Evolutionary conservation across 1,140 invertebrate species (phyloP), one percentile per base, ranked within the genome.

Genomic region (Heliconius himera): DNA sequence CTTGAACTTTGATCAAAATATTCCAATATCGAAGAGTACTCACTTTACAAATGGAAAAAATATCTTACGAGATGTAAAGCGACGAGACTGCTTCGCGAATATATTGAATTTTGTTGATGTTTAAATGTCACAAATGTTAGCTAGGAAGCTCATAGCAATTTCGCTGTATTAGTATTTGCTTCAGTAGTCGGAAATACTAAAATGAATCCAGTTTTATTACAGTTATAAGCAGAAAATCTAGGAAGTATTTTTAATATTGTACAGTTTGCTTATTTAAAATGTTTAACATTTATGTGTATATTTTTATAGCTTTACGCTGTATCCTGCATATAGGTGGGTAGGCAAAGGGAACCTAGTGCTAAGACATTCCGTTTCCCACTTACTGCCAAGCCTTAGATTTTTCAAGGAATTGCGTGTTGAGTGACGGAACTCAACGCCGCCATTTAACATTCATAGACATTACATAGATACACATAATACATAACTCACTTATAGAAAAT

Each of bases 11-110:
- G 38, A 79, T 73, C 74, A 70, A 79, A 46, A 79, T 79, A 74
- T 79, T 79, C 73, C 72, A 70, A 75, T 74, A 79, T 79, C 78
- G 72, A 49, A 76, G 41, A 49, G 60, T 76, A 76, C 36, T 33
- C 22, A 70, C 78, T 74, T 51, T 66, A 36, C 56, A 77, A 75
- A 74, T 22, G 29, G 75, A 73, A 71, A 77, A 81, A 81, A 79
- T 36, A 51, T 74, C 33, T 79, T 79, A 74, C 56, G 33, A 80
- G 74, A 76, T 72, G 70, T 33, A 71, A 51, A 72, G 71, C 73
- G n/a, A n/a, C 73, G 73, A 41, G 46, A 20, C 73, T 46, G 22
- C 38, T 29, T 1, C 70, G 8, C 16, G 70, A 72, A 38, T 36
- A 41, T 72, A 72, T 72, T 72, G 70, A 38, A 72, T 72, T 72